phyloP scores from a whole-genome alignment of 2,888 invertebrate species.

The Rosalia funebris region DNA sequence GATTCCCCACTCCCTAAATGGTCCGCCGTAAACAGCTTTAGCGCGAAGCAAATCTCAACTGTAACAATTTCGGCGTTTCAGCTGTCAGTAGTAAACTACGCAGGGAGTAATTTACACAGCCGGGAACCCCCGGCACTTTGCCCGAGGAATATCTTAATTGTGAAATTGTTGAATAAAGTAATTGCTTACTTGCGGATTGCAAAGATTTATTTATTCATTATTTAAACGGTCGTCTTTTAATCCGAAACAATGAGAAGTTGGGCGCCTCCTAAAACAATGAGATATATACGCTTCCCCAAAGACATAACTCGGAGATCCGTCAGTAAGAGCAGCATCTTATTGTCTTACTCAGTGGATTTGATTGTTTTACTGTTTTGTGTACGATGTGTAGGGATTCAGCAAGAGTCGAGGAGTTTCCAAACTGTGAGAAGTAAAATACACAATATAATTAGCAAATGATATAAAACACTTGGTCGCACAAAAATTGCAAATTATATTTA shows the following conservation, averaged over 20 bases:
- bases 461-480: too few relatives aligned
- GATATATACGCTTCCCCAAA: conserved; percentile 9
- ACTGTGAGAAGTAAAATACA: too few relatives aligned
- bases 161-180: conserved; percentile 27
- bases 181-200: conserved; percentile 25
- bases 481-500: too few relatives aligned
- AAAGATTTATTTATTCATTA: conserved; percentile 26
- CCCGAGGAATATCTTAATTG: conserved; percentile 25
- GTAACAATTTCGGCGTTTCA: conserved; percentile 9
- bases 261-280: conserved; percentile 6
- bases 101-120: conserved; percentile 16
- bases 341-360: conserved; percentile 1
- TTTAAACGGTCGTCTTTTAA: conserved; percentile 18
- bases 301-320: conserved; percentile 15
- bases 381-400: background rate
- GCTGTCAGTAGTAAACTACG: conserved; percentile 25
- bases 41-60: conserved; percentile 5
- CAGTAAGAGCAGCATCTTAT: background rate
- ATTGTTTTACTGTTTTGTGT: background rate
- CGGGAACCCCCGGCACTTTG: conserved; percentile 1
- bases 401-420: too few relatives aligned
- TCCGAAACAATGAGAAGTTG: conserved; percentile 13
- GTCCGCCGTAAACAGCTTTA: background rate
- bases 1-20: conserved; percentile 1
- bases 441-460: too few relatives aligned